phyloP scores from a whole-genome alignment of 2,797 vertebrate genomes.

The Sebastes kiyomatsui region DNA sequence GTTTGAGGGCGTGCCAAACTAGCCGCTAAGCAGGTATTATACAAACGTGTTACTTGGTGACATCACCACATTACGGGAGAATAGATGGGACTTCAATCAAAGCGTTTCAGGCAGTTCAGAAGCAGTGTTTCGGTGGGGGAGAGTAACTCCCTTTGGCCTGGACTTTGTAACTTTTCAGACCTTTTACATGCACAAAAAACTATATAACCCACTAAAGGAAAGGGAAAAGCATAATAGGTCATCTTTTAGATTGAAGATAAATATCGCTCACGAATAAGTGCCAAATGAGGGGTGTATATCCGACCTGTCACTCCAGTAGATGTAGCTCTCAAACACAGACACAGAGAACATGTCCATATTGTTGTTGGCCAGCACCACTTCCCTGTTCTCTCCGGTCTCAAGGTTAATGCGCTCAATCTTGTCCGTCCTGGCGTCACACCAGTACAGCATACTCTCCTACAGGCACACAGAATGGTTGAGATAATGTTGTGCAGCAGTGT shows the following conservation, averaged over 20 bases:
- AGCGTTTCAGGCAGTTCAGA: too few species aligned
- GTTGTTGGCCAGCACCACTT: slow-evolving; percentile 93
- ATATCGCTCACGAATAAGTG: not conserved
- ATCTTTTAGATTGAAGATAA: not conserved
- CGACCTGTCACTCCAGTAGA: slow-evolving; percentile 98
- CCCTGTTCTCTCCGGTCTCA: slow-evolving; percentile 93
- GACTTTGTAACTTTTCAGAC: too few species aligned
- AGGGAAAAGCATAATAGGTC: too few species aligned
- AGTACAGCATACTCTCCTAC: slow-evolving; percentile 93
- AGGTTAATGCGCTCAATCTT: slow-evolving; percentile 96
- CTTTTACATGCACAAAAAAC: too few species aligned
- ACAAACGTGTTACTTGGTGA: too few species aligned
- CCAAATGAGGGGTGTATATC: not conserved
- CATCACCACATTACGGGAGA: too few species aligned
- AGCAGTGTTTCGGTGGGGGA: too few species aligned
- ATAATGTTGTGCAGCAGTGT: not conserved
- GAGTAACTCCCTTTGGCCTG: too few species aligned
- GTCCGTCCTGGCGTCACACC: slow-evolving; percentile 96
- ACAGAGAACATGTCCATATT: slow-evolving; percentile 99
- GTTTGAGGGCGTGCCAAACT: rapidly evolving
- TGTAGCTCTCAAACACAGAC: slow-evolving; percentile 95
- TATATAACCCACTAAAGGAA: too few species aligned
- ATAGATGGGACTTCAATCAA: too few species aligned
- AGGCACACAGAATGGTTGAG: not conserved
- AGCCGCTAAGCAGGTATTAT: rapidly evolving